Conservation (phyloP, 1,140 invertebrate genomes). For the Patella vulgata region DNA sequence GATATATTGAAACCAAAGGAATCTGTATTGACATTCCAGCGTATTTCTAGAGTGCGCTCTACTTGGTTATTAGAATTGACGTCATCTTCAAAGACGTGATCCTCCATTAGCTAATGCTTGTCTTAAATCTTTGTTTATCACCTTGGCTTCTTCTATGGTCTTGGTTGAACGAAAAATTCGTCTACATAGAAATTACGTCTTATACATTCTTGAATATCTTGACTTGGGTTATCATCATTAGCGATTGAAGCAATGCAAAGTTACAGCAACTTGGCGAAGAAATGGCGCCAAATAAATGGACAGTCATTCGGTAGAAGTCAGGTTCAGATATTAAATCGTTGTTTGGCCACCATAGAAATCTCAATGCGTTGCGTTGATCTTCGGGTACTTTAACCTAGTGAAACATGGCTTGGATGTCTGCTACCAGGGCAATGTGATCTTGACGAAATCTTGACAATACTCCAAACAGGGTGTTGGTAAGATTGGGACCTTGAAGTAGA, state of each 20-base stretch:
- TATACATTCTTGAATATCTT: constrained; percentile 13
- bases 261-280: constrained; percentile 12
- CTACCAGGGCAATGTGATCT: constrained; percentile 15
- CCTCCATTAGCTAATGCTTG: too few species aligned
- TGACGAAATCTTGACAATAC: constrained; percentile 19
- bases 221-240: not conserved
- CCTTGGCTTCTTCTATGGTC: constrained; percentile 2
- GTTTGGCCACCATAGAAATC: constrained; percentile 29
- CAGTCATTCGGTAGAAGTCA: constrained; percentile 22
- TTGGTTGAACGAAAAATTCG: constrained; percentile 18
- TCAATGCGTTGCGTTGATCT: constrained; percentile 8
- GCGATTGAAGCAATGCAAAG: constrained; percentile 2
- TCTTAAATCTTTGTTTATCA: too few species aligned
- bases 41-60: too few species aligned
- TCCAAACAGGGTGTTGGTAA: constrained; percentile 22
- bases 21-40: not conserved
- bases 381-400: constrained; percentile 21
- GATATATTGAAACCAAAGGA: constrained; percentile 21
- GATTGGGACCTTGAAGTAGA: constrained; percentile 15
- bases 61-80: too few species aligned
- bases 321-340: constrained; percentile 7
- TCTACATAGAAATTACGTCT: constrained; percentile 29
- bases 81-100: too few species aligned
- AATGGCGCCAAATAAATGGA: constrained; percentile 28
- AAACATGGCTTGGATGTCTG: constrained; percentile 29